phyloP scores from a whole-genome alignment of 1,140 invertebrate genomes.

The Zaprionus vittiger region DNA sequence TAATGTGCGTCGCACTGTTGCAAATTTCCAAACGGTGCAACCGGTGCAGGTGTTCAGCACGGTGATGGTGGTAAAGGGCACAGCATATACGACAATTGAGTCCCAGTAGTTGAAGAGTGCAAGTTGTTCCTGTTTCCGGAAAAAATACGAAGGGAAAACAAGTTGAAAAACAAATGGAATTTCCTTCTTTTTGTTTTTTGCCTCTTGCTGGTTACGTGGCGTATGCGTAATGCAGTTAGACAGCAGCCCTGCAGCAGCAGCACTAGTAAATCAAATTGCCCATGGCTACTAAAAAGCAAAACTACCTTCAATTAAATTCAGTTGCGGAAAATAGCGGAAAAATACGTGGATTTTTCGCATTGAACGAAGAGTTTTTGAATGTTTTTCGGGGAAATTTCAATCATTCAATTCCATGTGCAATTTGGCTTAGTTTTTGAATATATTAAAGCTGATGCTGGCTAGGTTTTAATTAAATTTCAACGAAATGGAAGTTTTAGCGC shows the following conservation, averaged over 20 bases:
- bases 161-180: neutral
- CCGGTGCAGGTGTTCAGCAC: constrained; percentile 90
- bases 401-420: neutral
- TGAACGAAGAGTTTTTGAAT: neutral
- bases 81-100: constrained; percentile 88
- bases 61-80: constrained; percentile 89
- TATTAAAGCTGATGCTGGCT: neutral
- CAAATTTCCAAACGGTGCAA: constrained; percentile 87
- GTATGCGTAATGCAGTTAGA: constrained; percentile 45
- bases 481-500: neutral
- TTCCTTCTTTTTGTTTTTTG: neutral
- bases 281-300: neutral
- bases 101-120: constrained; percentile 89
- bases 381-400: neutral
- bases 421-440: neutral
- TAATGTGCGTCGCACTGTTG: constrained; percentile 85
- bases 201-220: constrained; percentile 9
- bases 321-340: neutral
- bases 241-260: neutral
- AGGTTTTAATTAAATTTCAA: neutral
- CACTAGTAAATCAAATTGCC: constrained; percentile 9
- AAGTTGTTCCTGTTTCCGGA: constrained; percentile 83
- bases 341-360: neutral
- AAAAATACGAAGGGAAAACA: constrained; percentile 9
- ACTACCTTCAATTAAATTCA: neutral